phyloP scores from a whole-genome alignment of 30 jellyfish, hydroid and myxozoan genomes.

The Aurelia sp. region DNA sequence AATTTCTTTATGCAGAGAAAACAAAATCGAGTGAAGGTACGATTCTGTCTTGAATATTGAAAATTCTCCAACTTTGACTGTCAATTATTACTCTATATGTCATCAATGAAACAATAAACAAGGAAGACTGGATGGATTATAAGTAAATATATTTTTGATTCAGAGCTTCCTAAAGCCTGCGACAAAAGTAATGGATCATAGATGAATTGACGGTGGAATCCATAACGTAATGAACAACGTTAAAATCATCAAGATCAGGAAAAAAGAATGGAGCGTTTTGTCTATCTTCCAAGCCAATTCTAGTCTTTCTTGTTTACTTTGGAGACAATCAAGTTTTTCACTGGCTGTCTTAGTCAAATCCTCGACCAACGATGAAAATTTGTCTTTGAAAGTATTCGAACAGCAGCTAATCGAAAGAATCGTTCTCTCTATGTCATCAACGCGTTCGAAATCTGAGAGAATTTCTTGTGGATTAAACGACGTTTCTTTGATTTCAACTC shows the following conservation, averaged over 20 bases:
- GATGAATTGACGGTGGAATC: conserved; percentile 15
- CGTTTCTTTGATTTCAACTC: too few relatives aligned
- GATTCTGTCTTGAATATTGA: too few relatives aligned
- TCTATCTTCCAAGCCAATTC: conserved; percentile 10
- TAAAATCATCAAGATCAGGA: not conserved
- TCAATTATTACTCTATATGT: too few relatives aligned
- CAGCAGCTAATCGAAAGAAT: not conserved
- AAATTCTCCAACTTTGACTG: too few relatives aligned
- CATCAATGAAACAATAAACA: too few relatives aligned
- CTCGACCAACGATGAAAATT: conserved; percentile 5
- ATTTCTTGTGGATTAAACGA: too few relatives aligned
- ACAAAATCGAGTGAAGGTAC: too few relatives aligned
- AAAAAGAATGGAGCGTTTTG: conserved; percentile 7
- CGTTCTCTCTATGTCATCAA: not conserved
- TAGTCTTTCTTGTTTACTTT: not conserved
- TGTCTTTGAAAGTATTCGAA: conserved; percentile 6
- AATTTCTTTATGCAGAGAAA: too few relatives aligned
- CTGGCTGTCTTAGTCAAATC: not conserved
- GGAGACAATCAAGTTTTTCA: not conserved
- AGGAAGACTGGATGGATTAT: too few relatives aligned
- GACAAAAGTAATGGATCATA: not conserved
- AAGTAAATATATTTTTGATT: too few relatives aligned
- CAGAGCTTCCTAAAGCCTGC: too few relatives aligned
- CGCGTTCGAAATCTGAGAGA: too few relatives aligned
- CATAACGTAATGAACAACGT: not conserved